Evolutionary conservation across 1,140 invertebrate genomes (phyloP).

Genomic region (Drosophila novamexicana): DNA sequence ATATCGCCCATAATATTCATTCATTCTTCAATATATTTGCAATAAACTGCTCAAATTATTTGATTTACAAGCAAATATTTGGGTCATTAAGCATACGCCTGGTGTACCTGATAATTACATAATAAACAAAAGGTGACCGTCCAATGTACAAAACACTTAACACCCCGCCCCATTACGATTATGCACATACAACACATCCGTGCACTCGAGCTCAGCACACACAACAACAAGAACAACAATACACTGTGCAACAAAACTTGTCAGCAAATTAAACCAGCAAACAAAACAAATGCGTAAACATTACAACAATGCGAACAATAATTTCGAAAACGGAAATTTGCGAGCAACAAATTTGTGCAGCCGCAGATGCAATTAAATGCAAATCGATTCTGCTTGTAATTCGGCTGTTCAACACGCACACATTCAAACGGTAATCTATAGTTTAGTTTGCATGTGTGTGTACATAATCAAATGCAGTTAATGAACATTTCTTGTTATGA

Average conservation of each 20-base stretch:
- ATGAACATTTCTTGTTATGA: constrained; percentile 31
- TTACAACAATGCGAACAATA: constrained; percentile 80
- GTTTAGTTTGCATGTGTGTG: constrained; percentile 7
- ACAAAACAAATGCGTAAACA: constrained; percentile 78
- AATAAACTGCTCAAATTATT: constrained; percentile 6
- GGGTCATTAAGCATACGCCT: constrained; percentile 31
- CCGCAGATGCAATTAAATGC: constrained; percentile 76
- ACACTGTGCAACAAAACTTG: constrained; percentile 14
- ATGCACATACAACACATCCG: constrained; percentile 60
- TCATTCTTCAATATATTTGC: constrained; percentile 1
- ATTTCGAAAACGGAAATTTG: constrained; percentile 73
- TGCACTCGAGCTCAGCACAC: constrained; percentile 35
- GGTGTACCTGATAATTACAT: constrained; percentile 55
- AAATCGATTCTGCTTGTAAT: constrained; percentile 77
- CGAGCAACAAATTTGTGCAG: constrained; percentile 63
- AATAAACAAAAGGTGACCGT: constrained; percentile 73
- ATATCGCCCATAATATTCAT: too few relatives aligned
- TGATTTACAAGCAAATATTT: constrained; percentile 25
- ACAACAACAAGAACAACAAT: constrained; percentile 14
- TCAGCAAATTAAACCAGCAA: constrained; percentile 62
- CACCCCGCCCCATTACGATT: constrained; percentile 53
- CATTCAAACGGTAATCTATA: constrained; percentile 11
- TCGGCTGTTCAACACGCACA: constrained; percentile 48
- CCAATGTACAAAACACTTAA: constrained; percentile 65
- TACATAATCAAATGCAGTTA: constrained; percentile 16